These are phyloP conservation scores for Peromyscus attwateri DNA, from an alignment of 2,797 vertebrate genomes.

Conservation along the genomic window DNA sequence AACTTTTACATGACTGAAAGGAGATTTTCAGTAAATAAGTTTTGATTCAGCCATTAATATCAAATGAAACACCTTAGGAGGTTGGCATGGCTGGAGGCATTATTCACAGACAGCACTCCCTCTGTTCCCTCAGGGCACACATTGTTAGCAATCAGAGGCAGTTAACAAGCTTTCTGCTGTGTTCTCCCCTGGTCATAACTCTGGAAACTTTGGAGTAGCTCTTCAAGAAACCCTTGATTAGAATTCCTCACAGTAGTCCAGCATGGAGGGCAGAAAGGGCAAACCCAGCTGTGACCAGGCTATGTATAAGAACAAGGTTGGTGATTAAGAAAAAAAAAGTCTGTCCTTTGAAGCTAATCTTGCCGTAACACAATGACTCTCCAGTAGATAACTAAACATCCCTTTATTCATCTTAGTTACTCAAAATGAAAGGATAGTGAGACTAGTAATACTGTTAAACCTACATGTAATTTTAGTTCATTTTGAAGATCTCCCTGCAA, in stretches of 20 bases:
- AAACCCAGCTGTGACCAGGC: conserved; percentile 60
- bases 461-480: not conserved
- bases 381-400: not conserved
- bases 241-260: conserved; percentile 71
- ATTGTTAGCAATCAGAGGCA: conserved; percentile 52
- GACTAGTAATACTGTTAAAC: not conserved
- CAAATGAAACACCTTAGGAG: conserved; percentile 58
- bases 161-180: conserved; percentile 68
- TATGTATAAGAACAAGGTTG: conserved; percentile 24
- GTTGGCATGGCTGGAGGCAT: conserved; percentile 63
- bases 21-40: conserved; percentile 74
- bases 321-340: conserved; percentile 40
- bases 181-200: conserved; percentile 33
- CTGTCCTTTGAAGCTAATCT: not conserved
- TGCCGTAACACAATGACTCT: not conserved
- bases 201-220: conserved; percentile 26
- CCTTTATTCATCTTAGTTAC: not conserved
- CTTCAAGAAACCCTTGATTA: conserved; percentile 78
- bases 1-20: conserved; percentile 26
- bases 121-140: conserved; percentile 32
- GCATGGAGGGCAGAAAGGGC: conserved; percentile 64
- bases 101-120: conserved; percentile 13
- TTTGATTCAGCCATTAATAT: conserved; percentile 73
- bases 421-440: not conserved
- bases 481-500: not conserved